Evolutionary conservation across 2,113 vertebrate genomes (phyloP).

Genomic region (Cichladusa arquata): DNA sequence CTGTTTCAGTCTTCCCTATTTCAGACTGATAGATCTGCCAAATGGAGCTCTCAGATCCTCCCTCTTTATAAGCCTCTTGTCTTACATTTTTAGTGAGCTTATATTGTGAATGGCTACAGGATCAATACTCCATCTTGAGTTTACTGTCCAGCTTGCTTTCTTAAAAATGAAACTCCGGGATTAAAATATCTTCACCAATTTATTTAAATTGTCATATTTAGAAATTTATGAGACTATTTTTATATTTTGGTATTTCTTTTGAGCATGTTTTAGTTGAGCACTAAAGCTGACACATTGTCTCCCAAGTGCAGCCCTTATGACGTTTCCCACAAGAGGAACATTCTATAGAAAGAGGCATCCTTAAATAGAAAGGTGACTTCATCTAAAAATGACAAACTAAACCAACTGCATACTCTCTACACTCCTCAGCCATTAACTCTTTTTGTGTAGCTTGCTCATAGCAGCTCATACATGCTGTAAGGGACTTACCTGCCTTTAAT

Average conservation of each 20-base stretch:
- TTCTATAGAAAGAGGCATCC: not conserved
- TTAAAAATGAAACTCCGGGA: not conserved
- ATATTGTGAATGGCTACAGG: not conserved
- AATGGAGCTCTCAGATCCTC: not conserved
- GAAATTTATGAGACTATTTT: not conserved
- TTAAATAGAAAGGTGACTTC: conserved; percentile 20
- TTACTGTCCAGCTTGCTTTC: not conserved
- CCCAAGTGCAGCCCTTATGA: not conserved
- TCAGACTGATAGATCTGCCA: not conserved
- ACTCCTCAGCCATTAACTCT: not conserved
- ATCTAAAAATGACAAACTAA: not conserved
- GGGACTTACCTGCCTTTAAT: not conserved
- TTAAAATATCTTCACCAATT: not conserved
- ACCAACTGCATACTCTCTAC: not conserved
- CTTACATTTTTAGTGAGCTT: not conserved
- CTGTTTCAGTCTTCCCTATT: not conserved
- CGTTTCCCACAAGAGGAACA: not conserved
- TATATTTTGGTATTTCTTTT: not conserved
- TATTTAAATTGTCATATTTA: not conserved
- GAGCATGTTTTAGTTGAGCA: not conserved
- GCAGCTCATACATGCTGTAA: not conserved
- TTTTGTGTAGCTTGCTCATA: not conserved
- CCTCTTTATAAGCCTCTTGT: not conserved
- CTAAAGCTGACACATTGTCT: not conserved
- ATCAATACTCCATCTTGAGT: not conserved